These are phyloP conservation scores for Drosophila guanche DNA, from an alignment of 1,140 invertebrate species.

Conservation along the genomic window DNA sequence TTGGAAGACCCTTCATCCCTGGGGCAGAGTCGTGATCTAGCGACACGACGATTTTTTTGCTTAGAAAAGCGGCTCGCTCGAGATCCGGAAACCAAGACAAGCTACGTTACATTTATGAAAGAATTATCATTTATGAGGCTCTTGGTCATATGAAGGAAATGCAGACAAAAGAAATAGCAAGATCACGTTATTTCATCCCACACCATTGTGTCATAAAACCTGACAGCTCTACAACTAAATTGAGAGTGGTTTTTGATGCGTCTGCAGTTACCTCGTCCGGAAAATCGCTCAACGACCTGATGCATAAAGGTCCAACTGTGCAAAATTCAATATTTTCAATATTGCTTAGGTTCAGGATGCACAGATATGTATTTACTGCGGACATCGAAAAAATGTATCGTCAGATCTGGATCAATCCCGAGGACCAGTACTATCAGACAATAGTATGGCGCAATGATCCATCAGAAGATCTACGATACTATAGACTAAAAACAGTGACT, in stretches of 20 bases:
- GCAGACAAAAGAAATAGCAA: not conserved
- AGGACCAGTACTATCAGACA: slow-evolving; percentile 67
- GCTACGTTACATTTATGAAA: slow-evolving; percentile 59
- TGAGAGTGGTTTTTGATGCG: not conserved
- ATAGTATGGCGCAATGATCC: slow-evolving; percentile 71
- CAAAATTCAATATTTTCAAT: no score
- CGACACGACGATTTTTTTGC: no score
- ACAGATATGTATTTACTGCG: not conserved
- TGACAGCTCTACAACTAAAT: not conserved
- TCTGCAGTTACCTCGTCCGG: not conserved
- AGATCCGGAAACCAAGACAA: not conserved
- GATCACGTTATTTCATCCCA: not conserved
- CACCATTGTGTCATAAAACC: not conserved
- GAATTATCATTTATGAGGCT: slow-evolving; percentile 68
- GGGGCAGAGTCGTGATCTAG: no score
- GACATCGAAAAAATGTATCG: slow-evolving; percentile 79
- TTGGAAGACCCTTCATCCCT: no score
- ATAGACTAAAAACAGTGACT: slow-evolving; percentile 3
- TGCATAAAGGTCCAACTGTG: not conserved
- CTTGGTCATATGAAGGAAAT: slow-evolving; percentile 69
- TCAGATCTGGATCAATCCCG: slow-evolving; percentile 52
- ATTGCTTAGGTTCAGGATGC: not conserved
- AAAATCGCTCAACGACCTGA: not conserved
- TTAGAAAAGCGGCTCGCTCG: no score
- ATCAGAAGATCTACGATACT: slow-evolving; percentile 30